Evolutionary conservation across 2,113 vertebrate genomes (phyloP).

Genomic region (Aleadryas rufinucha): DNA sequence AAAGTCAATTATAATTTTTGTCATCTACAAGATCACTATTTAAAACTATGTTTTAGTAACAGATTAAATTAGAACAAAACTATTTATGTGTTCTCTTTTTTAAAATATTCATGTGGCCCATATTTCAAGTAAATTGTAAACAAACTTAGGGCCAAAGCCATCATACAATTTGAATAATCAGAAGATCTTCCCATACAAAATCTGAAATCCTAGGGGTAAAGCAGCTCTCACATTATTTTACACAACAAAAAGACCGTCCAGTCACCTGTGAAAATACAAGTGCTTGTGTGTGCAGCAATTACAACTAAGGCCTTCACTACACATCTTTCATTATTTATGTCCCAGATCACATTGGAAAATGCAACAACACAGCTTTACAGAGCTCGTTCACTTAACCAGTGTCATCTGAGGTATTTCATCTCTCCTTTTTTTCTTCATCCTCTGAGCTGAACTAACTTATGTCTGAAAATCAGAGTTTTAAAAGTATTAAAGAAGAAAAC

Average conservation of each 20-base stretch:
- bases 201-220: background rate
- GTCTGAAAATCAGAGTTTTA: background rate
- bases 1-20: background rate
- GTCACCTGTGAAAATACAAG: background rate
- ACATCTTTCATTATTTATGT: background rate
- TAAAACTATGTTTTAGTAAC: background rate
- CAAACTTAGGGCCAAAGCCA: background rate
- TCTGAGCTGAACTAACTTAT: background rate
- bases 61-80: background rate
- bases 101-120: background rate
- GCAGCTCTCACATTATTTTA: background rate
- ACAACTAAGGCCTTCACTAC: background rate
- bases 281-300: background rate
- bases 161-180: background rate
- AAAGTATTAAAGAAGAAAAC: background rate
- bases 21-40: background rate
- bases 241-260: background rate
- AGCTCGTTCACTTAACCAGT: background rate
- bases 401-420: background rate
- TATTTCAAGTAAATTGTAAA: background rate
- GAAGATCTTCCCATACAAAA: background rate
- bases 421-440: background rate
- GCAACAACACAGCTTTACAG: background rate
- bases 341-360: background rate
- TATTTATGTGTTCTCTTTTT: background rate